phyloP scores from a whole-genome alignment of 2,113 vertebrate species.

The Tursiops truncatus region DNA sequence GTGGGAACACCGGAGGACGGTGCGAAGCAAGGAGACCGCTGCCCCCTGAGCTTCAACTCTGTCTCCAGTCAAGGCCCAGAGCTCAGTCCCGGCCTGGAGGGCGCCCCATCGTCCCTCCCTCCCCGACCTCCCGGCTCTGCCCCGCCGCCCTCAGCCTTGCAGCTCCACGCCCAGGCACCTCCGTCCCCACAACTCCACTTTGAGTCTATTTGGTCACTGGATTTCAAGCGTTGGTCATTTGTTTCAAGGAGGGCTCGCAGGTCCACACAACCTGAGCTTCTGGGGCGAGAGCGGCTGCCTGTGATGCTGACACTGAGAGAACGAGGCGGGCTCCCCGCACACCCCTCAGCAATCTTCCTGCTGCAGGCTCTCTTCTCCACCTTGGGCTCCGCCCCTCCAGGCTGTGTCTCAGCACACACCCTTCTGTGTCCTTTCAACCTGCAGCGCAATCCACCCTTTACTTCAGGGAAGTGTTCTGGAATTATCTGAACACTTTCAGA shows the following conservation, averaged over 20 bases:
- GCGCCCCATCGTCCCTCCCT: no score
- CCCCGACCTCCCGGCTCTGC: background rate
- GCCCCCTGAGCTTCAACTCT: no score
- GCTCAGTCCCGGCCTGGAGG: no score
- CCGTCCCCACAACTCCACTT: accelerated
- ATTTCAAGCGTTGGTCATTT: no score
- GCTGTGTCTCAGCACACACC: accelerated
- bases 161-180: background rate
- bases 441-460: no score
- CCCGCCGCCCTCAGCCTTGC: no score
- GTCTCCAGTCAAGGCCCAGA: no score
- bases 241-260: background rate
- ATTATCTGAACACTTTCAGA: background rate
- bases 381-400: background rate
- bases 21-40: no score
- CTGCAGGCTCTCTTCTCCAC: background rate
- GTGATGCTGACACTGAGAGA: background rate
- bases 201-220: background rate
- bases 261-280: background rate
- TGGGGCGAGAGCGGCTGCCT: background rate
- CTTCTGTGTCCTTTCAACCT: background rate
- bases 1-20: no score
- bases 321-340: no score
- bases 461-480: background rate
- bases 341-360: background rate